These are phyloP conservation scores for Cryptus armator DNA, from an alignment of 2,888 invertebrate species.

Conservation along the genomic window DNA sequence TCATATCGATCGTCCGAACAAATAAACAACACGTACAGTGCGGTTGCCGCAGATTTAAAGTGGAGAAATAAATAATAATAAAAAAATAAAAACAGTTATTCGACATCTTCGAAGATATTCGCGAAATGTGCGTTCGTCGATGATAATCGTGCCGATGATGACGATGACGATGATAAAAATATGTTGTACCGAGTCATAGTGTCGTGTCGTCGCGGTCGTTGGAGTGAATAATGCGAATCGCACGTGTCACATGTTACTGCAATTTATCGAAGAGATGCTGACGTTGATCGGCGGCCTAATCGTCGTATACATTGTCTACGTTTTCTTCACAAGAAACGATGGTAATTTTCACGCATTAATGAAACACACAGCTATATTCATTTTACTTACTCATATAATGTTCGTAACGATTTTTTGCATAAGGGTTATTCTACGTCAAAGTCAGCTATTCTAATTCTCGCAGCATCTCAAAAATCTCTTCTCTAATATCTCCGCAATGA, in stretches of 20 bases:
- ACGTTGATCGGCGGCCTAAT: constrained; percentile 81
- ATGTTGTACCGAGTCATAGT: constrained; percentile 42
- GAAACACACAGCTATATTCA: not conserved
- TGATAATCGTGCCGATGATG: constrained; percentile 33
- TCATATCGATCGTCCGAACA: constrained; percentile 14
- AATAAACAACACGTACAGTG: not conserved
- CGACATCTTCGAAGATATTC: constrained; percentile 47
- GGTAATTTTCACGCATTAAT: constrained; percentile 74
- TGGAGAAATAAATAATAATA: constrained; percentile 10
- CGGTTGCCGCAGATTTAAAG: constrained; percentile 27
- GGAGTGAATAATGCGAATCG: constrained; percentile 73
- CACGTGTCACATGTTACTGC: constrained; percentile 79
- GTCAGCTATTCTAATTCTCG: not conserved
- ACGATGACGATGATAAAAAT: constrained; percentile 35
- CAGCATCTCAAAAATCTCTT: constrained; percentile 13
- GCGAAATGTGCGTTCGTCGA: constrained; percentile 23
- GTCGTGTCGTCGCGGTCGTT: constrained; percentile 23
- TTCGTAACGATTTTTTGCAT: not conserved
- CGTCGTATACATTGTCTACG: constrained; percentile 81
- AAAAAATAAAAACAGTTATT: constrained; percentile 37
- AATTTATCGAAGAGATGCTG: constrained; percentile 81
- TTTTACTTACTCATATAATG: not conserved
- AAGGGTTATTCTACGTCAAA: not conserved
- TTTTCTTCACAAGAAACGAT: constrained; percentile 77
- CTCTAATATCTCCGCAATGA: too few relatives aligned